Base-by-base conservation (phyloP, 2,888 invertebrate genomes). In the Harpalus rubripes region DNA sequence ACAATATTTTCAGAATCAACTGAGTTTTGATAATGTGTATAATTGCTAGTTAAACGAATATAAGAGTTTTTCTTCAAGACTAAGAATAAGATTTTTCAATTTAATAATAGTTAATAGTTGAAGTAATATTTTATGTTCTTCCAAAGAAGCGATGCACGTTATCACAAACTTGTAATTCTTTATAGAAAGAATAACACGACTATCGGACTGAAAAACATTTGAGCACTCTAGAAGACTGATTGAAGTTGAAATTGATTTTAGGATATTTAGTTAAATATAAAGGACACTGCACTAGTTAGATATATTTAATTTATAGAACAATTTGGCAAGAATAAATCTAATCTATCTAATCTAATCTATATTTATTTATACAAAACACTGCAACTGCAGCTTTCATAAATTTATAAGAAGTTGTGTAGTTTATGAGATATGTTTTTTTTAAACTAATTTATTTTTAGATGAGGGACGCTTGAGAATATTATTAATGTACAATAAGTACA, bases 131-230 rank as follows among this genome's bases (percentile, higher is more conserved):
- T 58, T 58, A 16, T 22, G 22, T n/a, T 22, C 22, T 22, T 58
- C 58, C n/a, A 58, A 58, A 15, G 12, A 58, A 6, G 58, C 58
- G 16, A 15, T 58, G 16, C 58, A 7, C 6, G 16, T n/a, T n/a
- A 58, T 58, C 58, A 58, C n/a, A 58, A n/a, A 58, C 16, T 58
- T 58, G 6, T 15, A 15, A 58, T 58, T 58, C n/a, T n/a, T 58
- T 6, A 15, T 7, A 6, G 58, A 8, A n/a, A 5, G 58, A 15
- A 58, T 5, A 58, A 58, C 58, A 58, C 58, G n/a, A n/a, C 15
- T 58, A 58, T 58, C 58, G 15, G 58, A 58, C 16, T 58, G 58
- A n/a, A 58, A 5, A 58, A 58, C 7, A 58, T 58, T 58, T 15
- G 16, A n/a, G n/a, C 58, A 58, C n/a, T 58, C 58, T 5, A 58